Evolutionary conservation across 2,113 vertebrate genomes (phyloP).

Genomic region (Xerus inauris): DNA sequence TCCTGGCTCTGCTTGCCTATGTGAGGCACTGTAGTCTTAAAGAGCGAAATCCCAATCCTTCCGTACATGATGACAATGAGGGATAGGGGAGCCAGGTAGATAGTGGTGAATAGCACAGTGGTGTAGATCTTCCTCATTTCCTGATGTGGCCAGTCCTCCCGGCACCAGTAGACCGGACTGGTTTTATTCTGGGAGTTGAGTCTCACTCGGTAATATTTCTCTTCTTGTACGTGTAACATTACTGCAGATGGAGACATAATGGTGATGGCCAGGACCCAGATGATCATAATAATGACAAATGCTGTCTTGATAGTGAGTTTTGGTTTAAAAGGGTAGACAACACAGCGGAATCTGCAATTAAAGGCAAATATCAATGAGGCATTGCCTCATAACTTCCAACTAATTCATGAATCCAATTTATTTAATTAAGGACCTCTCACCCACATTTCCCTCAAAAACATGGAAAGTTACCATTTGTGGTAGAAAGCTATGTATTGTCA

Average conservation of each 20-base stretch:
- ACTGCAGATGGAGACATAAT: conserved; percentile 95
- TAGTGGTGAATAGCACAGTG: conserved; percentile 93
- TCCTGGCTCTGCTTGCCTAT: conserved; percentile 84
- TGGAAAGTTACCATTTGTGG: background rate
- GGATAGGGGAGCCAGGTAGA: conserved; percentile 93
- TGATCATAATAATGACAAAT: conserved; percentile 86
- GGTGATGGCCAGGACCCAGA: conserved; percentile 93
- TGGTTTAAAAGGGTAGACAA: conserved; percentile 94
- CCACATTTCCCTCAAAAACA: background rate
- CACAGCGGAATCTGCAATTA: conserved; percentile 90
- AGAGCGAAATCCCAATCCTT: conserved; percentile 91
- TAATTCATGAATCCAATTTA: background rate
- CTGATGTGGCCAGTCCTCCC: conserved; percentile 93
- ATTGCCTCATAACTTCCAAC: background rate
- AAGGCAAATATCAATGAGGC: background rate
- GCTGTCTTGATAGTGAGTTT: conserved; percentile 91
- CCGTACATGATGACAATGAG: conserved; percentile 94
- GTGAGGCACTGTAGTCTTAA: conserved; percentile 81
- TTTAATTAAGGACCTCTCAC: background rate
- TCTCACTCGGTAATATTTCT: conserved; percentile 89
- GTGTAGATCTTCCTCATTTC: conserved; percentile 96
- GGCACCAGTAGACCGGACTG: conserved; percentile 92
- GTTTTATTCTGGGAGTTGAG: conserved; percentile 88
- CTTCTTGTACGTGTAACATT: conserved; percentile 93
- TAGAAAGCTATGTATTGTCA: background rate